Evolutionary conservation across 2,113 vertebrate genomes (phyloP).

Genomic region (Pan paniscus): DNA sequence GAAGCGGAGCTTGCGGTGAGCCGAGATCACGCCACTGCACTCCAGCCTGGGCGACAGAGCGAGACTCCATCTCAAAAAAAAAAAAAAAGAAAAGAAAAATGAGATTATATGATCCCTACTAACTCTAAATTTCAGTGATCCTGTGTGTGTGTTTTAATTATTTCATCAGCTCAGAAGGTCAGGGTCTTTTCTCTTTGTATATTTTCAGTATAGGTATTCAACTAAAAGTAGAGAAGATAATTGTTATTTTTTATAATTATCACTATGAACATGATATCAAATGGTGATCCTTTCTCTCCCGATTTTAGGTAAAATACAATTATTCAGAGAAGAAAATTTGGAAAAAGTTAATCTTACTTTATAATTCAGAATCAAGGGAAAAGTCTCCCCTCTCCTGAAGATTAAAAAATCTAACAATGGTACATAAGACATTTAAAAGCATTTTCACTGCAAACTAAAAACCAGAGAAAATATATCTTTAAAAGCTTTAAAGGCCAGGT

Average conservation of each 20-base stretch:
- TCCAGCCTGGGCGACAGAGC: no score
- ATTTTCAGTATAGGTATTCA: neutral
- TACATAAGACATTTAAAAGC: neutral
- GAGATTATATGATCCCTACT: neutral
- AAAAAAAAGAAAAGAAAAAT: neutral
- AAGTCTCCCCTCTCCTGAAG: neutral
- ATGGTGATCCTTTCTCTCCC: neutral
- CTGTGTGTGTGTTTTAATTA: neutral
- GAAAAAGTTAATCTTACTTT: neutral
- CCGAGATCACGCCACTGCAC: no score
- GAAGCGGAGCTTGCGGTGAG: no score
- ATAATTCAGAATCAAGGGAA: neutral
- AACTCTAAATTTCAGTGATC: neutral
- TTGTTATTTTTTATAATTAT: neutral
- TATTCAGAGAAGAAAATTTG: neutral
- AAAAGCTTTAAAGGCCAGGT: neutral
- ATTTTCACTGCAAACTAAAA: neutral
- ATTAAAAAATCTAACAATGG: neutral
- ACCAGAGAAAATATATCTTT: neutral
- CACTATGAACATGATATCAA: neutral
- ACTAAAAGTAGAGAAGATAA: neutral
- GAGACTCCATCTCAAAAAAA: no score
- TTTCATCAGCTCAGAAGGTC: neutral
- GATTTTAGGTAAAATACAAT: neutral
- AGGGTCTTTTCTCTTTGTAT: neutral